These are phyloP conservation scores for Coreoperca whiteheadi DNA, from an alignment of 2,113 vertebrate species.

Conservation along the genomic window DNA sequence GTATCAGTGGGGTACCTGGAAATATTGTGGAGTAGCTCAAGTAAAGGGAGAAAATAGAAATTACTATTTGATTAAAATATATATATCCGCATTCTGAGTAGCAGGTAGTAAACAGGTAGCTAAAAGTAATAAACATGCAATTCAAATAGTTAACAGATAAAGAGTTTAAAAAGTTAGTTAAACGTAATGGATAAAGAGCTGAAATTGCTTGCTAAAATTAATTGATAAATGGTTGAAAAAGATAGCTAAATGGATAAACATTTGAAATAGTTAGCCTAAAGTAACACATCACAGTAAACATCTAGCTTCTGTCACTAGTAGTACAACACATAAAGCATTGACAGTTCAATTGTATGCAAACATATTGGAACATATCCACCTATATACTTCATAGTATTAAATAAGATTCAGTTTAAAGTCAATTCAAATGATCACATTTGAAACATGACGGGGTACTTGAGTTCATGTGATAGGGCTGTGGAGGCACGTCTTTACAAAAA, in stretches of 20 bases:
- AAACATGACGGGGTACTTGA: no score
- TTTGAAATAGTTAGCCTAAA: background rate
- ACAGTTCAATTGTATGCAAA: background rate
- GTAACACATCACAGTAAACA: background rate
- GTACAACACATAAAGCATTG: no score
- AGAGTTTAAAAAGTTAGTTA: background rate
- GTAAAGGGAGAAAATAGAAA: background rate
- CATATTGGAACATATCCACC: background rate
- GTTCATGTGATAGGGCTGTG: no score
- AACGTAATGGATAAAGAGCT: background rate
- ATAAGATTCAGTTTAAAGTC: no score
- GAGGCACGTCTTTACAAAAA: background rate
- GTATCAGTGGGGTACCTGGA: background rate
- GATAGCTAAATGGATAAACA: no score
- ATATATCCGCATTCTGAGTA: background rate
- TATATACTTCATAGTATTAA: no score
- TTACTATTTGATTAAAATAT: background rate
- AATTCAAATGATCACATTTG: no score
- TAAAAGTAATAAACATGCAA: no score
- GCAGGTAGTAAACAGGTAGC: no score
- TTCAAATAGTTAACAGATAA: no score
- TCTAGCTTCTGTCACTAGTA: no score
- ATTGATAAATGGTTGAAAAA: background rate
- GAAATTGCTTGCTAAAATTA: background rate
- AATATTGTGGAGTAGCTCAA: background rate